phyloP scores from a whole-genome alignment of 2,888 invertebrate species.

The Carterocephalus palaemon region DNA sequence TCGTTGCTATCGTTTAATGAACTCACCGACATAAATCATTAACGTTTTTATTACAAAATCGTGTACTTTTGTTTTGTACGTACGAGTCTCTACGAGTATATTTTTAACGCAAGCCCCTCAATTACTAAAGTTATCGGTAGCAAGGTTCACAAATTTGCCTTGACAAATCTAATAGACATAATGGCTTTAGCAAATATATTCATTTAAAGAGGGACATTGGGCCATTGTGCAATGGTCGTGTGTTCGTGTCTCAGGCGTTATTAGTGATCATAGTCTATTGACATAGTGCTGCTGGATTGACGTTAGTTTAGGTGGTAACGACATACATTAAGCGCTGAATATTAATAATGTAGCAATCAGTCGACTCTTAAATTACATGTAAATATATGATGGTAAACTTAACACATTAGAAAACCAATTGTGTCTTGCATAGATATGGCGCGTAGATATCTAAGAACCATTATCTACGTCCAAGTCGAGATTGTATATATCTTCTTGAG shows the following conservation, averaged over 20 bases:
- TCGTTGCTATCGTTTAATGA: not conserved
- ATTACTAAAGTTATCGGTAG: too few species aligned
- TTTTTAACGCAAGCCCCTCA: too few species aligned
- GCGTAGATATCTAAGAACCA: too few species aligned
- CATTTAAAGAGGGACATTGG: constrained; percentile 58
- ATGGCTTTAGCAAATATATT: constrained; percentile 68
- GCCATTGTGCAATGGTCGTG: too few species aligned
- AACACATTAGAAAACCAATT: too few species aligned
- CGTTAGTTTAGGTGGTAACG: constrained; percentile 12
- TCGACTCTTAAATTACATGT: too few species aligned
- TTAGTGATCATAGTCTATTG: constrained; percentile 28
- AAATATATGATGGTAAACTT: too few species aligned
- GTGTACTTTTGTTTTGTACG: not conserved
- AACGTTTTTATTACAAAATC: not conserved
- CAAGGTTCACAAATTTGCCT: constrained; percentile 59
- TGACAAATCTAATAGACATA: constrained; percentile 65
- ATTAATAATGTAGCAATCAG: not conserved
- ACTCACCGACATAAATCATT: too few species aligned
- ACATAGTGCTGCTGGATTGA: constrained; percentile 26
- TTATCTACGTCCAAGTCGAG: too few species aligned
- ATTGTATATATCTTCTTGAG: not conserved
- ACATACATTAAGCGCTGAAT: constrained; percentile 1
- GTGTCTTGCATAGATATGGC: too few species aligned
- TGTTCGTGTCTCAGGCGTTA: constrained; percentile 51
- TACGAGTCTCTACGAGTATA: too few species aligned